Evolutionary conservation across 2,888 invertebrate genomes (phyloP), one percentile per base, ranked within the genome.

Genomic region (Punctoribates punctum): DNA sequence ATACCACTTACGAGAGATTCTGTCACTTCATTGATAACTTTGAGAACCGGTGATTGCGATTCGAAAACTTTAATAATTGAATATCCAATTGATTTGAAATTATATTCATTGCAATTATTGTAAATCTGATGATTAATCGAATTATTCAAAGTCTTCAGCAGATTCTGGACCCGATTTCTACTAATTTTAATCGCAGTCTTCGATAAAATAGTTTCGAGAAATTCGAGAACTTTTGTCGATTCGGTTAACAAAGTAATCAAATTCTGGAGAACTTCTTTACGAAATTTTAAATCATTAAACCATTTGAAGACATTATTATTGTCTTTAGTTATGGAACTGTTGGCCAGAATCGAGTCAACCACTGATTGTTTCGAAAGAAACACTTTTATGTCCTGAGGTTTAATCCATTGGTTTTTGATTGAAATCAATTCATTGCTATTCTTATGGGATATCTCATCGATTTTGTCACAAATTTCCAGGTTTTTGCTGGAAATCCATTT

Each of bases 401-500:
- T 20, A 9, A 70, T 15, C 20, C 42, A 20, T 13, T 46, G 4
- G 23, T 70, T 46, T 20, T 70, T 42, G 23, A 70, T 17, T 6
- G 23, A 13, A 42, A 70, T 46, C 6, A n/a, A 70, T 23, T 70
- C 70, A 4, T 70, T 46, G 20, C 2, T 42, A 23, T 70, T 42
- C 11, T 46, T 70, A 46, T 70, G 42, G 5, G 46, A 46, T 0
- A 1, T 20, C 8, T 25, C 8, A 11, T 46, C 23, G 8, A 70
- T 46, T 46, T 70, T 23, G 23, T 70, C 70, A 42, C 17, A 34
- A 11, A 70, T 70, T 70, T 70, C 70, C 23, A 23, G 23, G n/a
- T 70, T 70, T 70, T 46, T 70, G 23, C 11, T n/a, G 11, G 70
- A 70, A 70, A 70, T 38, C 70, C 70, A 70, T 46, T 70, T 70